Conservation (phyloP, 1,140 invertebrate genomes). For the Triops longicaudatus region DNA sequence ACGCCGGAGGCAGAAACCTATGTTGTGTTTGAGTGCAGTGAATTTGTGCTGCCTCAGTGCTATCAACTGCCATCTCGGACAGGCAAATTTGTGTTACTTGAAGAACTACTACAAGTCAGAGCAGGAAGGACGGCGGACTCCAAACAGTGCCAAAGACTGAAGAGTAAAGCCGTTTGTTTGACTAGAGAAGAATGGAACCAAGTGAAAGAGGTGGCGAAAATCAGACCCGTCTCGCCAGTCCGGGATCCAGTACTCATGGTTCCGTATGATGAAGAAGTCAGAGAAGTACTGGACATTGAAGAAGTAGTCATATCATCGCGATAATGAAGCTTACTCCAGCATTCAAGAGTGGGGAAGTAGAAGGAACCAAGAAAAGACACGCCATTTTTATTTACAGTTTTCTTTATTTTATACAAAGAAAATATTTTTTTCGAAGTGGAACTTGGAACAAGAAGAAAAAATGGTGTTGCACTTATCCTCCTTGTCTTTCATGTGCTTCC, state of each 20-base stretch:
- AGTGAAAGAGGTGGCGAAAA: background rate
- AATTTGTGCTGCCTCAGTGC: background rate
- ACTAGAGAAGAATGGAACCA: background rate
- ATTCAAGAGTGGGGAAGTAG: background rate
- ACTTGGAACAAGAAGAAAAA: background rate
- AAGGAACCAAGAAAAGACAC: background rate
- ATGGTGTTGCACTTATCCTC: background rate
- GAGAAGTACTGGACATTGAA: background rate
- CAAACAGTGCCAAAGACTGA: background rate
- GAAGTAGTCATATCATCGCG: constrained; percentile 11
- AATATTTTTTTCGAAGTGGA: background rate
- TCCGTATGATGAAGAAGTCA: background rate
- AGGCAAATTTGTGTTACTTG: background rate
- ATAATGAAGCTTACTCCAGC: background rate
- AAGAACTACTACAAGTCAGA: background rate
- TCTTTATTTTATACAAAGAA: background rate
- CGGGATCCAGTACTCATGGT: constrained; percentile 2
- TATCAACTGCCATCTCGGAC: background rate
- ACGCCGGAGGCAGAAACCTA: background rate
- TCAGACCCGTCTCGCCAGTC: background rate
- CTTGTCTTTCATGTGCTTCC: constrained; percentile 11
- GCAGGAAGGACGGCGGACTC: background rate
- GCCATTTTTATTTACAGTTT: background rate
- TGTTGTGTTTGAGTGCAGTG: background rate
- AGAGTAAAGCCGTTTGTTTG: background rate